These are phyloP conservation scores for Cantharis nigra DNA, from an alignment of 2,888 invertebrate genomes.

Conservation along the genomic window DNA sequence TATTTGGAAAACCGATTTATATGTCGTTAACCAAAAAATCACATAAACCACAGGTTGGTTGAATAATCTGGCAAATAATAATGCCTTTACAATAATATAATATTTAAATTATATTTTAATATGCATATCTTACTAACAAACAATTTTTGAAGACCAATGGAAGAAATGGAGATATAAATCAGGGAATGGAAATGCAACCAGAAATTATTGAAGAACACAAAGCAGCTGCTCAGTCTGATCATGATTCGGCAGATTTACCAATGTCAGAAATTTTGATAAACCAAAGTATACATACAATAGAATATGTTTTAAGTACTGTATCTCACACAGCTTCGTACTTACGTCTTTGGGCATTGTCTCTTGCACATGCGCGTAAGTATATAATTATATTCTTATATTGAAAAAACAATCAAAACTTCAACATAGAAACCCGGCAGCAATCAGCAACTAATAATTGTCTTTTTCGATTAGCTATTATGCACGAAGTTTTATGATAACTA, in stretches of 20 bases:
- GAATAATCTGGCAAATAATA: constrained; percentile 1
- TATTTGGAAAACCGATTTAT: constrained; percentile 89
- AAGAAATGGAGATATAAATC: constrained; percentile 68
- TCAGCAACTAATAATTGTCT: too few relatives aligned
- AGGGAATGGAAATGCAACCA: constrained; percentile 67
- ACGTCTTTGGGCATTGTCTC: constrained; percentile 93
- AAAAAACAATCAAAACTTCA: background rate
- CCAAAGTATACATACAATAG: constrained; percentile 95
- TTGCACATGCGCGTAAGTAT: constrained; percentile 90
- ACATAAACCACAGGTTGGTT: constrained; percentile 42
- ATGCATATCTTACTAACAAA: background rate
- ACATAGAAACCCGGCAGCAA: background rate
- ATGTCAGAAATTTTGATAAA: constrained; percentile 91
- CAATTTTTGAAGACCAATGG: constrained; percentile 34
- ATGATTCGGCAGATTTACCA: constrained; percentile 60
- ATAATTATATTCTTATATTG: background rate
- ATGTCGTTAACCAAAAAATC: constrained; percentile 61
- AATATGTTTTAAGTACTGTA: constrained; percentile 93
- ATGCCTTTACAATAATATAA: background rate
- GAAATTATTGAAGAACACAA: constrained; percentile 55
- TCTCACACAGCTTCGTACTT: constrained; percentile 97
- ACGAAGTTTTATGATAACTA: too few relatives aligned
- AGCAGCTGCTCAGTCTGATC: constrained; percentile 50
- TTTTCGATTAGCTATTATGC: too few relatives aligned
- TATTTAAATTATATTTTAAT: too few relatives aligned